These are phyloP conservation scores for Blennius ocellaris DNA, from an alignment of 2,113 vertebrate genomes.

Conservation along the genomic window DNA sequence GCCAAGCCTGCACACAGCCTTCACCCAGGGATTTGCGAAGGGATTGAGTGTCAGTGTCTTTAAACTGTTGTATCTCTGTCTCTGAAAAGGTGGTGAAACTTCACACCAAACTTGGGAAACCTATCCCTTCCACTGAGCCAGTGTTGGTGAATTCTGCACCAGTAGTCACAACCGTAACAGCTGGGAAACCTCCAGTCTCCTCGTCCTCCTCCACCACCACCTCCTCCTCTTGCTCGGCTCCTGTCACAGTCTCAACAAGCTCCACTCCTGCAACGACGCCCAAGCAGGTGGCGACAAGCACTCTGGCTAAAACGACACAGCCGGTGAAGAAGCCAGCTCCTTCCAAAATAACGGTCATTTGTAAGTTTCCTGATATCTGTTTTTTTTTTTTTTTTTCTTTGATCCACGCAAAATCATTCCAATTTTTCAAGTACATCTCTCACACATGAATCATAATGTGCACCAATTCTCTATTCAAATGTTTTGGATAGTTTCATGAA, in stretches of 20 bases:
- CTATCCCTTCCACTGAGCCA: constrained; percentile 86
- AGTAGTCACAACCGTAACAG: constrained; percentile 68
- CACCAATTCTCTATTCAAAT: too few relatives aligned
- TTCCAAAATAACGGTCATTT: constrained; percentile 68
- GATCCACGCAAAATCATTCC: too few relatives aligned
- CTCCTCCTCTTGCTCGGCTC: constrained; percentile 21
- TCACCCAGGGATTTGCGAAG: constrained; percentile 27
- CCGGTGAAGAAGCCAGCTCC: constrained; percentile 63
- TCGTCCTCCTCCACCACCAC: constrained; percentile 25
- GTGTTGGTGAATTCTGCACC: constrained; percentile 78
- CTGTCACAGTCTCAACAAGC: constrained; percentile 31
- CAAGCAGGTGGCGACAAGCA: constrained; percentile 43
- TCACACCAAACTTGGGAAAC: constrained; percentile 88
- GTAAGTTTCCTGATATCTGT: constrained; percentile 66
- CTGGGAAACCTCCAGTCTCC: constrained; percentile 63
- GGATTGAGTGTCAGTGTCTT: constrained; percentile 39
- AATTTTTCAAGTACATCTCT: too few relatives aligned
- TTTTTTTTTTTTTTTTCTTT: too few relatives aligned
- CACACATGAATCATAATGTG: too few relatives aligned
- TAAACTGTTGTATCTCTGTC: constrained; percentile 28
- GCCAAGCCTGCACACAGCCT: constrained; percentile 38
- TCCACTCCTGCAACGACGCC: constrained; percentile 32
- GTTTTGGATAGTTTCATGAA: too few relatives aligned
- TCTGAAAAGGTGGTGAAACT: constrained; percentile 86
- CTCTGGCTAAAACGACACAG: constrained; percentile 28